phyloP scores from a whole-genome alignment of 2,797 vertebrate species.

The Emys orbicularis region DNA sequence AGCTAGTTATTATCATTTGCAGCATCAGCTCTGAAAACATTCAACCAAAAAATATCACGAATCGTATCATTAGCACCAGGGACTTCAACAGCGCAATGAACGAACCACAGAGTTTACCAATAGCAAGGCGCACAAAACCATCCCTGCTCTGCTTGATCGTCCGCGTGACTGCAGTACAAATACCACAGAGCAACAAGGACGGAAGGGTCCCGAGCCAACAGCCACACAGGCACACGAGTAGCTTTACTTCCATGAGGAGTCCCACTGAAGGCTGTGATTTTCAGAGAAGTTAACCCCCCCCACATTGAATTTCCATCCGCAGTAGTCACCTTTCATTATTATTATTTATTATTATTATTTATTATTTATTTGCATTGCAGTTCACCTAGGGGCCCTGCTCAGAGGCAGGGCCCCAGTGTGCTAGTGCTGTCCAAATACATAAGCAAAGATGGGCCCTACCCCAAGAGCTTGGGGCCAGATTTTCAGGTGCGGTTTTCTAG shows the following conservation, averaged over 20 bases:
- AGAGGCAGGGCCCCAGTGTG: background rate
- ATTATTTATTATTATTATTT: background rate
- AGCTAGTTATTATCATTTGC: background rate
- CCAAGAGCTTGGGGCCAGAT: background rate
- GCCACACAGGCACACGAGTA: background rate
- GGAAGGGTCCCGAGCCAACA: background rate
- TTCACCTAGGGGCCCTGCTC: background rate
- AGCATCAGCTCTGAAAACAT: background rate
- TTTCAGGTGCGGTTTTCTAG: background rate
- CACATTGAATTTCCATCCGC: background rate
- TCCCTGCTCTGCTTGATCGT: background rate
- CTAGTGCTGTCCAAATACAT: background rate
- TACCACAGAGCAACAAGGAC: background rate
- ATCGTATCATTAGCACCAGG: background rate
- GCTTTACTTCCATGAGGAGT: background rate
- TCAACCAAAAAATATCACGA: background rate
- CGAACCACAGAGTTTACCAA: accelerated
- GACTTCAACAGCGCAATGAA: accelerated
- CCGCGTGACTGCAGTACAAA: background rate
- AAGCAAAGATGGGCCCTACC: background rate
- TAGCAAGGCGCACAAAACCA: background rate
- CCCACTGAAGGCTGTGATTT: background rate
- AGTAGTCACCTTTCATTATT: too few relatives aligned
- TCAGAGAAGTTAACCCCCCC: background rate
- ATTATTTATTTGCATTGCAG: background rate